Percentiles rank a stretch among this genome's conserved stretches.
phyloP scores from a whole-genome alignment of 2,888 invertebrate species.

The Poecilus cupreus region DNA sequence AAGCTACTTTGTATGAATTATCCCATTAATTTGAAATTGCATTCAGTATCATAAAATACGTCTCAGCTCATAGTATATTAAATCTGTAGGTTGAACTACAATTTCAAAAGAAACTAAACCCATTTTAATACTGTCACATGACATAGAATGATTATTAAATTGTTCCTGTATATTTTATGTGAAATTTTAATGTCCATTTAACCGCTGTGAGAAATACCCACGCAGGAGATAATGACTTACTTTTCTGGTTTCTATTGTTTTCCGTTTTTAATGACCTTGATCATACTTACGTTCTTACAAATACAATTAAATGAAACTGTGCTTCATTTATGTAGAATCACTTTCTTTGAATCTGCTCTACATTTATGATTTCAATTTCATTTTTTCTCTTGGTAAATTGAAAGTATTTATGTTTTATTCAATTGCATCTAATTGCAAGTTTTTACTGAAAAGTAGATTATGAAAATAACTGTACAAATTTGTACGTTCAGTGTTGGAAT shows the following conservation, averaged over 20 bases:
- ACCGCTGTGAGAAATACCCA: conserved; percentile 23
- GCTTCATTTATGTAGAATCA: neutral
- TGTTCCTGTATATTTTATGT: neutral
- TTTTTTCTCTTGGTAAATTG: neutral
- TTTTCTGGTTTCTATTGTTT: conserved; percentile 24
- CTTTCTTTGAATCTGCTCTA: conserved; percentile 10
- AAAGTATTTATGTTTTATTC: neutral
- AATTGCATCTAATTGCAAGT: neutral
- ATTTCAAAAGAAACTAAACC: neutral
- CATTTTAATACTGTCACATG: neutral
- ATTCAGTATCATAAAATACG: too few species aligned
- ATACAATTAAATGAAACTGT: conserved; percentile 12
- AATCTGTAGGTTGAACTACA: neutral
- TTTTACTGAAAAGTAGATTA: neutral
- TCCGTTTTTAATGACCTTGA: conserved; percentile 21
- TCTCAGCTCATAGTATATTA: too few species aligned
- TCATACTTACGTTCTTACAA: neutral
- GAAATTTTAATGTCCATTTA: neutral
- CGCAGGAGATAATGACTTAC: conserved; percentile 11
- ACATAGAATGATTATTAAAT: neutral
- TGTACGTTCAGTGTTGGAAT: neutral
- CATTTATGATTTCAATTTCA: conserved; percentile 19
- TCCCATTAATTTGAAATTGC: too few species aligned
- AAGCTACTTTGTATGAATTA: too few species aligned
- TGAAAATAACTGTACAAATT: neutral